Evolutionary conservation across 1,140 invertebrate genomes (phyloP).

Genomic region (Macrobrachium rosenbergii): DNA sequence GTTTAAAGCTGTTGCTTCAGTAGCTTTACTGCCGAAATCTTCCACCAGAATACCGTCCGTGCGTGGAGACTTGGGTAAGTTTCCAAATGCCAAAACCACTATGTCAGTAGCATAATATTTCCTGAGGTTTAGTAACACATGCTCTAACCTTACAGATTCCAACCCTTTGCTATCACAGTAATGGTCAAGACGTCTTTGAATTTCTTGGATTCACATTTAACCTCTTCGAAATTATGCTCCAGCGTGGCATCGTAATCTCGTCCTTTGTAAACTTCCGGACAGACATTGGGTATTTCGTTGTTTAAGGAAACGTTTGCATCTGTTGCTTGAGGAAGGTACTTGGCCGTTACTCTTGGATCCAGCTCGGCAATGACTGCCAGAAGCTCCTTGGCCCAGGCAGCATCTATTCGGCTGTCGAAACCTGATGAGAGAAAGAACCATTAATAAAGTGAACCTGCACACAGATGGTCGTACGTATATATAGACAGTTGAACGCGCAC

Average conservation of each 20-base stretch:
- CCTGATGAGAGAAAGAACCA: background rate
- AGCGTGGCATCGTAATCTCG: background rate
- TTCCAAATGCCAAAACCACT: background rate
- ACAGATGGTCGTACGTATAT: background rate
- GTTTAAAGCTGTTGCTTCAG: slow-evolving; percentile 64
- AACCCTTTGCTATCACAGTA: slow-evolving; percentile 34
- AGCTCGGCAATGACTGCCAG: slow-evolving; percentile 20
- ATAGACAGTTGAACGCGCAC: background rate
- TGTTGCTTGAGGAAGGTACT: background rate
- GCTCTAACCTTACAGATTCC: background rate
- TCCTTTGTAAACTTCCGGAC: slow-evolving; percentile 28
- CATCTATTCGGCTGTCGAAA: background rate
- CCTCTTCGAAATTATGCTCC: slow-evolving; percentile 16
- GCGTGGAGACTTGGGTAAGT: background rate
- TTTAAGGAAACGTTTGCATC: too few relatives aligned
- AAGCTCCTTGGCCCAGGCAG: slow-evolving; percentile 21
- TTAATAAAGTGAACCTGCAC: too few relatives aligned
- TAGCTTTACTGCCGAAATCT: background rate
- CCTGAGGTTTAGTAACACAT: slow-evolving; percentile 12
- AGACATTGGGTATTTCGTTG: background rate
- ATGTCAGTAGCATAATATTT: slow-evolving; percentile 37
- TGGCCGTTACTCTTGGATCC: slow-evolving; percentile 3
- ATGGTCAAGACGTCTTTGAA: slow-evolving; percentile 33
- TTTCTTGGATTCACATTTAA: slow-evolving; percentile 2
- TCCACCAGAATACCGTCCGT: slow-evolving; percentile 9